Base-by-base conservation (phyloP, 2,113 vertebrate species). In the Monopterus albus region DNA sequence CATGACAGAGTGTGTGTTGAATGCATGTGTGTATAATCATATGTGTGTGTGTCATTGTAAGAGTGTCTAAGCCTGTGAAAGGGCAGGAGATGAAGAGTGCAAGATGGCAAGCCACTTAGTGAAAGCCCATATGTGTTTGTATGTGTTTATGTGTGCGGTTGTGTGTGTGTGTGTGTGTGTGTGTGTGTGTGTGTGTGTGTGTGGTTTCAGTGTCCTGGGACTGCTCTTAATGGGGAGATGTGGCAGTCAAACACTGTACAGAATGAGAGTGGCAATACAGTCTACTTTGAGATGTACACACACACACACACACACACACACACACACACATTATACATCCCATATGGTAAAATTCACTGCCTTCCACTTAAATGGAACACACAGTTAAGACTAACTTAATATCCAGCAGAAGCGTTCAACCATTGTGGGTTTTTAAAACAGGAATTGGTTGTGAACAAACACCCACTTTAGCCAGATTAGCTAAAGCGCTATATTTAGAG, bases 41-140 rank as follows among this genome's bases (percentile, higher is more conserved):
- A 36, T 66, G 58, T 71, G 63, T 71, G 63, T 79, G 36, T 60
- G 50, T 60, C 26, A 33, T 23, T 51, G 55, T 82, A 67, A 17
- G 73, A 58, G 70, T 53, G 23, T 67, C 66, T 63, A 10, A 64
- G 63, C 55, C 53, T 43, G 68, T 78, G 75, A 49, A 33, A 66
- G 59, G 33, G 35, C 45, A 45, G 23, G 46, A 68, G 75, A 64
- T 0, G 17, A 52, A 81, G 53, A 80, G 85, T 29, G 79, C 72
- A 80, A 78, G 78, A 80, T 62, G 78, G 78, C 47, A 23, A 50
- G 72, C 71, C 81, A 87, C 83, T 87, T 89, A 84, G 81, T 28
- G 69, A 72, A 28, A 45, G 45, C 17, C 68, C 36, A 20, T 69
- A 0, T 83, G 38, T 81, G 63, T 71, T 15, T 55, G 43, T 75